Conservation (phyloP, 2,797 vertebrate species). For the Hylomyscus alleni region DNA sequence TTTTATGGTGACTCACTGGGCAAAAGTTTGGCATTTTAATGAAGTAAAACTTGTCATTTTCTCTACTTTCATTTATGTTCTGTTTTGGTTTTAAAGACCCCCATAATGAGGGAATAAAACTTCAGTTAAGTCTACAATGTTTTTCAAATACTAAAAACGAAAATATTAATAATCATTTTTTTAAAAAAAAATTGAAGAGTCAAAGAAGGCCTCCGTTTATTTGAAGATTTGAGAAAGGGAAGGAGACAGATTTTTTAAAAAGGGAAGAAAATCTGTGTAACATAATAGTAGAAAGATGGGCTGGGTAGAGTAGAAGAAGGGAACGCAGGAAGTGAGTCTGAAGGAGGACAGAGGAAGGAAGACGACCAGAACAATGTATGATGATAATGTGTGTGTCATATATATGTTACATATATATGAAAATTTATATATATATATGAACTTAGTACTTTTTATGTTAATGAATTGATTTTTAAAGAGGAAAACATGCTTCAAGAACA, state of each 20-base stretch:
- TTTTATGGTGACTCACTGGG: neutral
- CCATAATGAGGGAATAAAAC: neutral
- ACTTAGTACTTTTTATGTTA: neutral
- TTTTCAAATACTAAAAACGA: neutral
- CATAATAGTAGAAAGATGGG: too few relatives aligned
- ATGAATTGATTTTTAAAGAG: neutral
- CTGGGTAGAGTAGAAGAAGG: too few relatives aligned
- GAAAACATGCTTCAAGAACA: neutral
- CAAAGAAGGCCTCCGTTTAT: neutral
- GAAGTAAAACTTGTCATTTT: neutral
- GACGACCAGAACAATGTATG: neutral
- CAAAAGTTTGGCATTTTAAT: neutral
- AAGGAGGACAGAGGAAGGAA: too few relatives aligned
- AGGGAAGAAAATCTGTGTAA: neutral
- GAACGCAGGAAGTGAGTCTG: too few relatives aligned
- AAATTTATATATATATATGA: neutral
- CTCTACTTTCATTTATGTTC: neutral
- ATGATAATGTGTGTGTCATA: too few relatives aligned
- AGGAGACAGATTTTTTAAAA: neutral
- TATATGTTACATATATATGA: neutral
- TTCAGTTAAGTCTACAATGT: neutral
- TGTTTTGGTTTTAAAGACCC: neutral
- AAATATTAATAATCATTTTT: neutral
- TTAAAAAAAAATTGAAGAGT: too few relatives aligned
- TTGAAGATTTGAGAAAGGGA: neutral